A percentile compares a stretch with the other conserved stretches of the same genome.
Evolutionary conservation across 2,888 invertebrate species (phyloP).

Genomic region (Agrypnus murinus): DNA sequence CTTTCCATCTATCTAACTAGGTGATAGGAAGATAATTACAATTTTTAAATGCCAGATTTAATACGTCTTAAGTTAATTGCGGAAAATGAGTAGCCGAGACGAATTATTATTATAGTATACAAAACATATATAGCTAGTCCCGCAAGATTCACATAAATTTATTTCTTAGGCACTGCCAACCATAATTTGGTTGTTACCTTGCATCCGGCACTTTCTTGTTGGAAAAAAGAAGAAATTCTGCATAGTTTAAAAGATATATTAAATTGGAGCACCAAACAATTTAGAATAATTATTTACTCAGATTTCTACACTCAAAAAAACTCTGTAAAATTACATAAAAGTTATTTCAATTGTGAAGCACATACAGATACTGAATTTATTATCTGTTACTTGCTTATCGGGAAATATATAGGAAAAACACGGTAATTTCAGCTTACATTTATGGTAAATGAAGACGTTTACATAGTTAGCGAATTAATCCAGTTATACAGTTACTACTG

Average conservation of each 20-base stretch:
- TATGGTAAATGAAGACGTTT: too few relatives aligned
- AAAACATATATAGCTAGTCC: background rate
- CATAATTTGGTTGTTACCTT: conserved; percentile 16
- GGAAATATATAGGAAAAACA: too few relatives aligned
- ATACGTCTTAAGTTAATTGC: conserved; percentile 31
- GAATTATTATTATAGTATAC: background rate
- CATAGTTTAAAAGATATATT: conserved; percentile 19
- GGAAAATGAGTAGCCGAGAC: conserved; percentile 21
- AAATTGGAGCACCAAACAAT: conserved; percentile 36
- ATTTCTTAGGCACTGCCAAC: conserved; percentile 14
- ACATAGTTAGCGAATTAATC: too few relatives aligned
- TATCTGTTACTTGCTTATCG: too few relatives aligned
- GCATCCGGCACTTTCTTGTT: conserved; percentile 36
- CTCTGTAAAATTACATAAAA: too few relatives aligned
- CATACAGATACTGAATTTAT: too few relatives aligned
- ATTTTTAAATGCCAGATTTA: conserved; percentile 45
- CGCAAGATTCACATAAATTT: conserved; percentile 5
- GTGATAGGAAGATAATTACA: conserved; percentile 42
- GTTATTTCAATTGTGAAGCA: too few relatives aligned
- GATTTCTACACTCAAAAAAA: too few relatives aligned
- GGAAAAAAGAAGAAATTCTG: conserved; percentile 34
- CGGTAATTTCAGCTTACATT: too few relatives aligned
- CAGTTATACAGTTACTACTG: too few relatives aligned
- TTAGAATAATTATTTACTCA: too few relatives aligned
- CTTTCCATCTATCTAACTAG: conserved; percentile 38